Evolutionary conservation across 2,888 invertebrate species (phyloP).

Genomic region (Exocentrus adspersus): DNA sequence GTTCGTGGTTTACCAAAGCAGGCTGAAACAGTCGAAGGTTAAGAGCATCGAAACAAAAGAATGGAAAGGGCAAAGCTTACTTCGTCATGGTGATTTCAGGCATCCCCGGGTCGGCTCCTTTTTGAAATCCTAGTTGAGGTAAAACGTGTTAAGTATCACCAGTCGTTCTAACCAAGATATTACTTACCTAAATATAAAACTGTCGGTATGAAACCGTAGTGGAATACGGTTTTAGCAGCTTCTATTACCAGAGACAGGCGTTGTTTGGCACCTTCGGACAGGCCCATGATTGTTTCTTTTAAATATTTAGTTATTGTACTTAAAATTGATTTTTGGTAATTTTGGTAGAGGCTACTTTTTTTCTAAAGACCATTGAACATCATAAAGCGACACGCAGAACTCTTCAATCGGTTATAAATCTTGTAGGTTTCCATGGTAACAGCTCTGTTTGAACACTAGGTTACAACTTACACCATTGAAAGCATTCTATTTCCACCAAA

Average conservation of each 20-base stretch:
- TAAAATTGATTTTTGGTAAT: too few relatives aligned
- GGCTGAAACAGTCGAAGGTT: slow-evolving; percentile 55
- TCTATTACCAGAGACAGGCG: slow-evolving; percentile 71
- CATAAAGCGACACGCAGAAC: too few relatives aligned
- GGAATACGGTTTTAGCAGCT: slow-evolving; percentile 70
- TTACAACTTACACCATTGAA: too few relatives aligned
- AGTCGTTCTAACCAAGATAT: neutral
- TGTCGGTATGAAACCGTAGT: slow-evolving; percentile 77
- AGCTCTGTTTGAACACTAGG: too few relatives aligned
- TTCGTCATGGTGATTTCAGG: slow-evolving; percentile 69
- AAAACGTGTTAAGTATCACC: neutral
- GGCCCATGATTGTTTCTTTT: slow-evolving; percentile 52
- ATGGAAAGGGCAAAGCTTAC: slow-evolving; percentile 58
- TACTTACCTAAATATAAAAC: slow-evolving; percentile 73
- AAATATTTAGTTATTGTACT: too few relatives aligned
- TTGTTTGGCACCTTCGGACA: slow-evolving; percentile 69
- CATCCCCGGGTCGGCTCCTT: slow-evolving; percentile 76
- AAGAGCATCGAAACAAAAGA: neutral
- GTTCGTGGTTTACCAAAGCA: slow-evolving; percentile 61
- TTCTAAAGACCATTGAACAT: too few relatives aligned
- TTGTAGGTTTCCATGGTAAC: too few relatives aligned
- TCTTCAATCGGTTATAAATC: too few relatives aligned
- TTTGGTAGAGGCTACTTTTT: too few relatives aligned
- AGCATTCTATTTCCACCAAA: too few relatives aligned
- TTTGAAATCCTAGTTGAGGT: slow-evolving; percentile 68